These are phyloP conservation scores for Aurelia sp. DNA, from an alignment of 30 jellyfish, hydroid and myxozoan genomes.

Conservation along the genomic window DNA sequence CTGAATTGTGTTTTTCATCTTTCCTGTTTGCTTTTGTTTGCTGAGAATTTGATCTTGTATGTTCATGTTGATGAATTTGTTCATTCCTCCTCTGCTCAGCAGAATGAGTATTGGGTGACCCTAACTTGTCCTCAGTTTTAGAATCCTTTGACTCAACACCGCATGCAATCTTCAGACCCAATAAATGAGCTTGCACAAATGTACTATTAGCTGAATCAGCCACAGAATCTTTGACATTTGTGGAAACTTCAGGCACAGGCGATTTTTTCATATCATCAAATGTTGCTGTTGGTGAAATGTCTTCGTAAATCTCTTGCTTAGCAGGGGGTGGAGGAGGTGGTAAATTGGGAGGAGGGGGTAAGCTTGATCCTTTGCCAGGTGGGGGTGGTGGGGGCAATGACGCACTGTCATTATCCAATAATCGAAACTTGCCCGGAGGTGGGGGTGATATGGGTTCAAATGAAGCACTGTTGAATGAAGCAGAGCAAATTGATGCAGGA, in stretches of 20 bases:
- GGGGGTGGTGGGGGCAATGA: slow-evolving; percentile 80
- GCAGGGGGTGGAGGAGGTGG: slow-evolving; percentile 79
- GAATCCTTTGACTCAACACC: slow-evolving; percentile 13
- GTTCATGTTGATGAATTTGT: not conserved
- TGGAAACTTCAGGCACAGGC: not conserved
- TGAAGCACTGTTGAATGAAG: slow-evolving; percentile 72
- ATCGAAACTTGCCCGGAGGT: slow-evolving; percentile 28
- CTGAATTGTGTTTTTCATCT: not conserved
- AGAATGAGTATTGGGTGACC: not conserved
- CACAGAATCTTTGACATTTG: slow-evolving; percentile 5
- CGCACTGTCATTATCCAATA: slow-evolving; percentile 12
- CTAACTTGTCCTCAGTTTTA: not conserved
- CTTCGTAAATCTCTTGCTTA: slow-evolving; percentile 78
- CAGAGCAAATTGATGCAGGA: slow-evolving; percentile 82
- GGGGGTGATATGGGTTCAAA: slow-evolving; percentile 95
- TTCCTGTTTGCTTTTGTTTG: not conserved
- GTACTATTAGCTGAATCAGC: slow-evolving; percentile 28
- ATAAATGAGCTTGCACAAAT: slow-evolving; percentile 51
- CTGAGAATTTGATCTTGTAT: not conserved
- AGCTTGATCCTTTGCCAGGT: slow-evolving; percentile 51
- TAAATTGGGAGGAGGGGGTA: slow-evolving; percentile 51
- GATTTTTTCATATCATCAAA: slow-evolving; percentile 56
- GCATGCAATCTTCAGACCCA: slow-evolving; percentile 52
- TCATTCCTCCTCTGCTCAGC: not conserved
- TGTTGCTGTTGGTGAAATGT: slow-evolving; percentile 87